Conservation (phyloP, 2,888 invertebrate genomes). For the Apocheima hispidaria region DNA sequence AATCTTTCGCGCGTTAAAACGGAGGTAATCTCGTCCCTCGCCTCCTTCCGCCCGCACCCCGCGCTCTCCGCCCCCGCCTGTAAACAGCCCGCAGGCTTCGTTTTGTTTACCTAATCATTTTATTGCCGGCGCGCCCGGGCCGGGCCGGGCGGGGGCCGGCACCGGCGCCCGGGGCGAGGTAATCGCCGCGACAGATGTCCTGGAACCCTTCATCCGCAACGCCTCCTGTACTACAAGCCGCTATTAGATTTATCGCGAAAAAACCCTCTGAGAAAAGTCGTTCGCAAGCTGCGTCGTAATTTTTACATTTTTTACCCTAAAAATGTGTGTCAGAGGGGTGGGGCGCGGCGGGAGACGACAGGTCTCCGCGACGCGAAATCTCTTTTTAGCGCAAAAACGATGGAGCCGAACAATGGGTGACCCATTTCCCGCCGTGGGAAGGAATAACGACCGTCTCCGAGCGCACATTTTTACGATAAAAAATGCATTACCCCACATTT, state of each 20-base stretch:
- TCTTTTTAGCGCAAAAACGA: conserved; percentile 82
- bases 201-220: conserved; percentile 61
- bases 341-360: conserved; percentile 66
- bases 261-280: conserved; percentile 78
- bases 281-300: conserved; percentile 79
- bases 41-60: conserved; percentile 40
- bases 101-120: conserved; percentile 84
- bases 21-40: conserved; percentile 78
- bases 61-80: conserved; percentile 46
- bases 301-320: conserved; percentile 82
- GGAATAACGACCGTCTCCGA: conserved; percentile 81
- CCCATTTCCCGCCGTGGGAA: conserved; percentile 86
- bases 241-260: conserved; percentile 68
- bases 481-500: conserved; percentile 86
- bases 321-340: conserved; percentile 81
- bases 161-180: conserved; percentile 45
- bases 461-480: conserved; percentile 71
- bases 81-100: conserved; percentile 69
- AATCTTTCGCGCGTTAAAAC: conserved; percentile 85
- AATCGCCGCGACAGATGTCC: conserved; percentile 68
- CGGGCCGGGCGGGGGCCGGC: conserved; percentile 30
- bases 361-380: conserved; percentile 74
- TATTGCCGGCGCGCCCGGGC: conserved; percentile 55
- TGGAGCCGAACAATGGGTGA: conserved; percentile 81
- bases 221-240: conserved; percentile 75